These are phyloP conservation scores for Brienomyrus longianalis DNA, from an alignment of 2,113 vertebrate species.

Conservation along the genomic window DNA sequence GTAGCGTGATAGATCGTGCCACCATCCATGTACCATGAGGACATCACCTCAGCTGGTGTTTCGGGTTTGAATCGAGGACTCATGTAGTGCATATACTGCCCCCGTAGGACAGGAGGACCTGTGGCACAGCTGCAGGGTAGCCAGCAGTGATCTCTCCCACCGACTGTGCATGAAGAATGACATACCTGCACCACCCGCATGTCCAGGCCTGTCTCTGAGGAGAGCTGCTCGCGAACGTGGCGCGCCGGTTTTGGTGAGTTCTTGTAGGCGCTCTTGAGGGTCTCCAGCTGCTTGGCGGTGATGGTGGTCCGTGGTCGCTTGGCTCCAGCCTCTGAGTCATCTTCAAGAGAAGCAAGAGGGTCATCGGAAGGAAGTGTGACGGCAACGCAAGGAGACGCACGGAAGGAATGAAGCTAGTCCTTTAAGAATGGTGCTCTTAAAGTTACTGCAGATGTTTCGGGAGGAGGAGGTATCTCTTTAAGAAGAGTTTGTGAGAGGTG, in stretches of 20 bases:
- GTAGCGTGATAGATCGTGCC: background rate
- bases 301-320: conserved; percentile 96
- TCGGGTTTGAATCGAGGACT: background rate
- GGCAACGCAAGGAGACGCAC: background rate
- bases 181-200: conserved; percentile 97
- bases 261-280: conserved; percentile 94
- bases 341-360: conserved; percentile 49
- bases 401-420: background rate
- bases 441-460: background rate
- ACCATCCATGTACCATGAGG: background rate
- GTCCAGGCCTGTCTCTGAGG: conserved; percentile 92
- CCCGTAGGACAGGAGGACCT: background rate
- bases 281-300: conserved; percentile 97
- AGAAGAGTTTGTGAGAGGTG: background rate
- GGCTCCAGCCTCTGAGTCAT: conserved; percentile 89
- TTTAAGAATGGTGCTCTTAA: background rate
- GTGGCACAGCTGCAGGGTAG: background rate
- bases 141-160: background rate
- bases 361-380: background rate
- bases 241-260: conserved; percentile 94
- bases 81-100: background rate
- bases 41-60: background rate
- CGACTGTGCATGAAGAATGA: background rate
- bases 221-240: conserved; percentile 93
- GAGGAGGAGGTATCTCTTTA: background rate